A percentile compares a stretch with the other conserved stretches of the same genome.
Evolutionary conservation across 1,140 invertebrate species (phyloP).

Genomic region (Neomicropteryx cornuta): DNA sequence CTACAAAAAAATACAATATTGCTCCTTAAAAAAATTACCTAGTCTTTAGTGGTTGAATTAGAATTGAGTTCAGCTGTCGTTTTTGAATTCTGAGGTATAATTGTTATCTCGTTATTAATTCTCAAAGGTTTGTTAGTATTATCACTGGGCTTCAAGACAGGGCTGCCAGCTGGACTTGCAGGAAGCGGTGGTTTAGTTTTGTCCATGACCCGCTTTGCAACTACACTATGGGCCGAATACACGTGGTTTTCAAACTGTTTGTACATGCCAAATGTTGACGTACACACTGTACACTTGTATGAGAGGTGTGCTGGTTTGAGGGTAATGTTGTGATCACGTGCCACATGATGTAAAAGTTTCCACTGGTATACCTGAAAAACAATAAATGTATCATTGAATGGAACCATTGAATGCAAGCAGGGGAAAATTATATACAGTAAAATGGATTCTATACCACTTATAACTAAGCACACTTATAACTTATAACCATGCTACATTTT

Average conservation of each 20-base stretch:
- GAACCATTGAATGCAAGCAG: too few species aligned
- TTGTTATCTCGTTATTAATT: slow-evolving; percentile 88
- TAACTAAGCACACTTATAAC: too few species aligned
- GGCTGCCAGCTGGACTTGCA: slow-evolving; percentile 23
- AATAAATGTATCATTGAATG: slow-evolving; percentile 5
- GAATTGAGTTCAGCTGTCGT: too few species aligned
- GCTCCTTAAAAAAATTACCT: too few species aligned
- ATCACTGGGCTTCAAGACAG: slow-evolving; percentile 32
- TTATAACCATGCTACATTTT: too few species aligned
- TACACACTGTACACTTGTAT: slow-evolving; percentile 91
- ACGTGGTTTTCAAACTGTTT: slow-evolving; percentile 91
- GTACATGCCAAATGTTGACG: slow-evolving; percentile 90
- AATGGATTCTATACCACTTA: background rate
- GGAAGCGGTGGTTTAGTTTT: slow-evolving; percentile 48
- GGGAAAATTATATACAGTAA: too few species aligned
- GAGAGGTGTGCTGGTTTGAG: slow-evolving; percentile 85
- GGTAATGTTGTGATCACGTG: slow-evolving; percentile 80
- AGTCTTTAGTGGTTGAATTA: too few species aligned
- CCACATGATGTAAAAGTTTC: slow-evolving; percentile 84
- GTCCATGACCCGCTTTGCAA: slow-evolving; percentile 68
- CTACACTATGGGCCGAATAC: slow-evolving; percentile 82
- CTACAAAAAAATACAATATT: too few species aligned
- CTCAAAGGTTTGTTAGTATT: slow-evolving; percentile 72
- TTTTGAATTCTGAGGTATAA: slow-evolving; percentile 84
- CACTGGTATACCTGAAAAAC: slow-evolving; percentile 74